Percentiles rank a stretch among this genome's conserved stretches.
Conservation (phyloP, 2,797 vertebrate genomes). For the Silurus aristotelis region DNA sequence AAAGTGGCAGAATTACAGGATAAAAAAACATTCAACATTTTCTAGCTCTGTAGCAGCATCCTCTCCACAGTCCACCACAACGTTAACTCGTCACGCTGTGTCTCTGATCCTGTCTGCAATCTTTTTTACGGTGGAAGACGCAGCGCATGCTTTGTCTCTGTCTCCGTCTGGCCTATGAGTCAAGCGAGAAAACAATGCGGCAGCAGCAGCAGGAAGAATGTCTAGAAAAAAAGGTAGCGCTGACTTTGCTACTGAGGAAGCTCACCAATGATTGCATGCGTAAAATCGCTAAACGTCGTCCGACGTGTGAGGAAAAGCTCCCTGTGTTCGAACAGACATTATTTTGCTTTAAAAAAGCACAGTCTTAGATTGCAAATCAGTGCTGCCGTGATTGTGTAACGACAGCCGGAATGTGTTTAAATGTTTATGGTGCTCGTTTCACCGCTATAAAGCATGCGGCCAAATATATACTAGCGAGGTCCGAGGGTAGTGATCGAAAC, state of each 20-base stretch:
- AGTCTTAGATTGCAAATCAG: not conserved
- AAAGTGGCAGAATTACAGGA: constrained; percentile 23
- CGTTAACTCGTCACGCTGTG: constrained; percentile 49
- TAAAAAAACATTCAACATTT: not conserved
- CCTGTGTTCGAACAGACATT: not conserved
- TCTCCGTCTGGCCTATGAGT: constrained; percentile 36
- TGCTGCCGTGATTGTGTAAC: not conserved
- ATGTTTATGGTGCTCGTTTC: not conserved
- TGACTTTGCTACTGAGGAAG: constrained; percentile 33
- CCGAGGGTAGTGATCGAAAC: not conserved
- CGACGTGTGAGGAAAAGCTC: not conserved
- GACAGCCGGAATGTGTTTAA: constrained; percentile 4
- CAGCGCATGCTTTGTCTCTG: not conserved
- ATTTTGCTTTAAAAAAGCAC: not conserved
- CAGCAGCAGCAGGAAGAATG: constrained; percentile 32
- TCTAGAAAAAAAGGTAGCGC: constrained; percentile 53
- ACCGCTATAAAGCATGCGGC: constrained; percentile 12
- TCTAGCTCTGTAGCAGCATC: not conserved
- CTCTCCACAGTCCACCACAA: constrained; percentile 19
- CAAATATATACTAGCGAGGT: not conserved
- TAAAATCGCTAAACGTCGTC: constrained; percentile 34
- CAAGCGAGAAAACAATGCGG: constrained; percentile 46
- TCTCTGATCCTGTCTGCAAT: constrained; percentile 35
- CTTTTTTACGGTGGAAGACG: constrained; percentile 38
- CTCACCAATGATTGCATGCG: constrained; percentile 34